Conservation (phyloP, 2,113 vertebrate genomes). For the Ceyx margarethae region DNA sequence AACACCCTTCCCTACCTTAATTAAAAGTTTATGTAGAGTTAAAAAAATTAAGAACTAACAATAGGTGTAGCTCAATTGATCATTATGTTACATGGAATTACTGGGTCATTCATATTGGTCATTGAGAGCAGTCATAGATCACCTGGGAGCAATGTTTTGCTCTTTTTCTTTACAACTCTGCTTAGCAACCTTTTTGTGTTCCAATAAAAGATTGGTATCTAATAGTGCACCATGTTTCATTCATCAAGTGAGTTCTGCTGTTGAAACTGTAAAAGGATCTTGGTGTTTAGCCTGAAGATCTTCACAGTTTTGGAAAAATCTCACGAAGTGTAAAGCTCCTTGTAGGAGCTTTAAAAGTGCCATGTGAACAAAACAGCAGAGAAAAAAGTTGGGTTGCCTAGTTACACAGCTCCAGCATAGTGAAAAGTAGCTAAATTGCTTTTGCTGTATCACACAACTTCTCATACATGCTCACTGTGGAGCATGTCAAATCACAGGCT, state of each 20-base stretch:
- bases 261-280: neutral
- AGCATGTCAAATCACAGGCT: neutral
- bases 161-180: neutral
- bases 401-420: neutral
- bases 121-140: neutral
- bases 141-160: neutral
- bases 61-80: neutral
- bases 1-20: neutral
- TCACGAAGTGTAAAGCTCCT: fast-evolving
- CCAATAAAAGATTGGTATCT: neutral
- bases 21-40: neutral
- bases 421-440: neutral
- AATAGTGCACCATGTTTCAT: neutral
- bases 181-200: neutral
- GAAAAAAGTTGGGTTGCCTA: neutral
- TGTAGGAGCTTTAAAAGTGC: neutral
- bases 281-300: neutral
- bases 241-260: neutral
- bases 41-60: neutral
- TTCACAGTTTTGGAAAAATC: neutral
- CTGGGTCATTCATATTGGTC: neutral
- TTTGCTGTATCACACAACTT: neutral
- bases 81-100: neutral
- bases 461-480: neutral
- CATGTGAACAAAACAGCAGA: neutral